Evolutionary conservation across 2,888 invertebrate species (phyloP).

Genomic region (Osmoderma eremita): DNA sequence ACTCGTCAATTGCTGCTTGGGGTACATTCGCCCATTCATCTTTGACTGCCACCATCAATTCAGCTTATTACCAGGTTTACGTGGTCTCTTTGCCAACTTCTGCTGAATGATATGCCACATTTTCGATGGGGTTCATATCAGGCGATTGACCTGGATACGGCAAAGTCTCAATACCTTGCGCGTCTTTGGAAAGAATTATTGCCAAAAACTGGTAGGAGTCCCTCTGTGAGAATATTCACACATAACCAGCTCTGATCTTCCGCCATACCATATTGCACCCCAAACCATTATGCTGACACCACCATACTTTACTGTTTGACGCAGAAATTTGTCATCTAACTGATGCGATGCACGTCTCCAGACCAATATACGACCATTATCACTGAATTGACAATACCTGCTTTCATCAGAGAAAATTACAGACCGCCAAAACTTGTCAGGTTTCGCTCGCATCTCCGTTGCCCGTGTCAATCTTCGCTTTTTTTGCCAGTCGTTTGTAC

Average conservation of each 20-base stretch:
- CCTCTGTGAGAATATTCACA: background rate
- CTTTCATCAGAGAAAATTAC: background rate
- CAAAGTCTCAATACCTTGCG: background rate
- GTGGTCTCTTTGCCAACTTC: too few species aligned
- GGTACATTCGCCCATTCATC: too few species aligned
- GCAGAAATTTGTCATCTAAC: background rate
- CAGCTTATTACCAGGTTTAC: too few species aligned
- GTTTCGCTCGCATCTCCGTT: too few species aligned
- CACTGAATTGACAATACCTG: background rate
- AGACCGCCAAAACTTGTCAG: too few species aligned
- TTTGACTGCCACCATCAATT: too few species aligned
- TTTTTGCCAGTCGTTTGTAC: background rate
- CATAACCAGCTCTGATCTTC: too few species aligned
- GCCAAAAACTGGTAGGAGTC: background rate
- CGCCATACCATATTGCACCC: background rate
- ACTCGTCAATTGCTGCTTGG: too few species aligned
- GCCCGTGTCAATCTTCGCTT: too few species aligned
- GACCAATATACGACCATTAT: background rate
- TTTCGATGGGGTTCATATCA: background rate
- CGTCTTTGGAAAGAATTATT: slow-evolving; percentile 1
- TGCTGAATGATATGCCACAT: too few species aligned
- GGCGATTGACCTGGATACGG: background rate
- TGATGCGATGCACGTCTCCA: background rate
- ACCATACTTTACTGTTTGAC: background rate
- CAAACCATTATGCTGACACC: background rate